Base-by-base conservation (phyloP, 2,888 invertebrate genomes). In the Entomobrya multifasciata region DNA sequence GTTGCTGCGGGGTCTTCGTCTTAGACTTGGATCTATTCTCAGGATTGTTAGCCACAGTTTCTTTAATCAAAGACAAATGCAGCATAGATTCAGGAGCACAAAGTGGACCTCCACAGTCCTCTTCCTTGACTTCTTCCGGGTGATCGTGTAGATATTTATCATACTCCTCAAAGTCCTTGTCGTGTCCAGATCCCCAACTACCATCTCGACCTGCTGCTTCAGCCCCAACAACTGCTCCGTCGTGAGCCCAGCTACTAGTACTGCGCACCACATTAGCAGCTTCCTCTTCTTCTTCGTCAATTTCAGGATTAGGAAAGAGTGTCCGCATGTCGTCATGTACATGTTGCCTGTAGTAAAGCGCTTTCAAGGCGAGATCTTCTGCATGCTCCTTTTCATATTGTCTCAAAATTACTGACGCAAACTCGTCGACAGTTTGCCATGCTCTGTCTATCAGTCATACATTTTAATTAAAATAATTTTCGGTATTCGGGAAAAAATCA, bases 341-440 rank as follows among this genome's bases (percentile, higher is more conserved):
- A 20, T 80, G 83, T 44, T 88, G 88, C 15, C 49, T 44, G 0
- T 57, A 15, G 36, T 74, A 86, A 2, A 84, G 13, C 13, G 8
- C 20, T 17, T 62, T 70, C 25, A 81, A 30, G 13, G 57, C 47
- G 2, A 8, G 22, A 15, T 72, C 81, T 10, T 41, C 41, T 15
- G 17, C 13, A 4, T 62, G 25, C 30, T 88, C 84, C n/a, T 25
- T 20, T 30, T 87, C 72, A 8, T 70, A 76, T 10, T 72, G 11
- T 11, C 57, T 83, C 36, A 88, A 10, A 5, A 84, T 52, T 8
- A 70, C 84, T 5, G 86, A 79, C 6, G 88, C 86, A 62, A 41
- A 88, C 47, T 84, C 77, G 17, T 82, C 78, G 25, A 74, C 76
- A 11, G 72, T 83, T n/a, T 60, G 82, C 88, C 86, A 86, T 27